Evolutionary conservation across 2,888 invertebrate species (phyloP), one percentile per base, ranked within the genome.

Genomic region (Chironomus tentans): DNA sequence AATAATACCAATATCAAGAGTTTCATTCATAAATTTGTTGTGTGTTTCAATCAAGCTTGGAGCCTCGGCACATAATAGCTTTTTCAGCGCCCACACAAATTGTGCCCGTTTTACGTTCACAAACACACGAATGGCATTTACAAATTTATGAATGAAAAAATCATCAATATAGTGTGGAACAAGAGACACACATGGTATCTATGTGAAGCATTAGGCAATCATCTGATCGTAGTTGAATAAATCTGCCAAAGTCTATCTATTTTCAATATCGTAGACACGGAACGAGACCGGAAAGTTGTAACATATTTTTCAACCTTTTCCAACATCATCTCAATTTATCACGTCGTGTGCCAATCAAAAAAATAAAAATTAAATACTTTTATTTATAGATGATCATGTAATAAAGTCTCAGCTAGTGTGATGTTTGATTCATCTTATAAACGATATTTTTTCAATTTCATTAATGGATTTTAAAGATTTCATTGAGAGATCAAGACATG

Each of bases 21-120:
- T 62, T 73, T 73, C 73, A 73, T 73, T 73, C 73, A 73, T 73
- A 73, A 73, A 73, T 73, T 73, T 73, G 65, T 28, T 62, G 62
- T 38, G 38, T 38, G 38, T 38, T 38, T 38, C 38, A 38, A 38
- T 38, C 38, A 38, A 38, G 22, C 21, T 50, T 13, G 28, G 70
- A 71, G 71, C 73, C 62, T 62, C 73, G 62, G 62, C 73, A 73
- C 73, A 73, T 73, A 73, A 73, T 73, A 73, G 73, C 61, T 62
- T 50, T 56, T 62, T 22, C n/a, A 73, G 21, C 73, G 73, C 73
- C 73, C 73, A 73, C 73, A 50, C 62, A 24, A 61, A 21, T 50
- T 71, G 50, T 71, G 71, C 18, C 28, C 24, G 71, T 71, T 22
- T 56, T 56, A 71, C 38, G 24, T 24, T 21, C 73, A 73, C 65